Evolutionary conservation across 2,113 vertebrate genomes (phyloP).

Genomic region (Gambusia affinis): DNA sequence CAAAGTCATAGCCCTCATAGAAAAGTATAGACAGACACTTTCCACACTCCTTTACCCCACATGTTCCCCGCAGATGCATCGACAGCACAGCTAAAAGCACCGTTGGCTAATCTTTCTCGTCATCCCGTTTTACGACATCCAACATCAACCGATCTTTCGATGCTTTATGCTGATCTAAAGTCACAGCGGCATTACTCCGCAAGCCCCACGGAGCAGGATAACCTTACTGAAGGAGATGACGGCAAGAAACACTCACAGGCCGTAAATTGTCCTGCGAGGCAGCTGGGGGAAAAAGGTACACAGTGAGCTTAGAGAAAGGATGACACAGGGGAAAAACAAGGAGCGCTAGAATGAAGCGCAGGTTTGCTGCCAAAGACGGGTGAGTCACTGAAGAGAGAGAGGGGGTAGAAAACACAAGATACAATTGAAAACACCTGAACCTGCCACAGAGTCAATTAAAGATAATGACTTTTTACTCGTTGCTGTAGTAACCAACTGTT

Average conservation of each 20-base stretch:
- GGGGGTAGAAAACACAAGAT: slow-evolving; percentile 34
- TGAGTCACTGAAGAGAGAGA: slow-evolving; percentile 48
- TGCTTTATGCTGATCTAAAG: slow-evolving; percentile 1
- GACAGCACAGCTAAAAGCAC: not conserved
- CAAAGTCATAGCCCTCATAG: slow-evolving; percentile 25
- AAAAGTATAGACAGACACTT: slow-evolving; percentile 40
- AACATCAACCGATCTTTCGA: slow-evolving; percentile 15
- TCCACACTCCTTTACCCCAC: slow-evolving; percentile 21
- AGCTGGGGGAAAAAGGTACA: slow-evolving; percentile 27
- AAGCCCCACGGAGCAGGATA: slow-evolving; percentile 2
- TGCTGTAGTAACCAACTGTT: slow-evolving; percentile 78
- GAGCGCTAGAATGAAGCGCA: slow-evolving; percentile 29
- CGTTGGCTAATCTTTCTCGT: not conserved
- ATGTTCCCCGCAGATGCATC: not conserved
- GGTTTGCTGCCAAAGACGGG: slow-evolving; percentile 43
- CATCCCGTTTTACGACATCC: not conserved
- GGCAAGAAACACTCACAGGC: slow-evolving; percentile 8
- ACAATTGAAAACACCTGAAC: slow-evolving; percentile 80
- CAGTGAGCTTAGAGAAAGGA: slow-evolving; percentile 14
- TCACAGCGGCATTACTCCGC: slow-evolving; percentile 4
- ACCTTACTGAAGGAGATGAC: slow-evolving; percentile 17
- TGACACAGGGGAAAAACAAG: slow-evolving; percentile 28
- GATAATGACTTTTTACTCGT: slow-evolving; percentile 78
- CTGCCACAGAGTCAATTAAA: slow-evolving; percentile 78
- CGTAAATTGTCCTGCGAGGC: slow-evolving; percentile 29